These are phyloP conservation scores for Isurus oxyrinchus DNA, from an alignment of 2,113 vertebrate genomes.

Conservation along the genomic window DNA sequence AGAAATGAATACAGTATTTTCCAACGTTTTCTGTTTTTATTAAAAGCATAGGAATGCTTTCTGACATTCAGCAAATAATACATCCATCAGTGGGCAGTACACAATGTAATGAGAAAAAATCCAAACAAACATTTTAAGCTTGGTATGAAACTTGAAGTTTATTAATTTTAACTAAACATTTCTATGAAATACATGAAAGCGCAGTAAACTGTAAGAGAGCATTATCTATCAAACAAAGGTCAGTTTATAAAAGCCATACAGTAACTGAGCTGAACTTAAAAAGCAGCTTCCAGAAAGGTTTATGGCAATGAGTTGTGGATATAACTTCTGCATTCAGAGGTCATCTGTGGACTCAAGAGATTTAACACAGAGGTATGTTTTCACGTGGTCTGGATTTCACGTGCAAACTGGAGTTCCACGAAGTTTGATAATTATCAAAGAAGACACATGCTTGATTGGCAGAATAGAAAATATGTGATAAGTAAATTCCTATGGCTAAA, in stretches of 20 bases:
- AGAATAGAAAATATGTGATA: neutral
- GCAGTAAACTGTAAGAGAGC: neutral
- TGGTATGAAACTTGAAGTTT: neutral
- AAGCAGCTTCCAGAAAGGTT: neutral
- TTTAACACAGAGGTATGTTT: neutral
- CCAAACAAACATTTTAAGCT: neutral
- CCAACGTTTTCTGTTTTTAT: neutral
- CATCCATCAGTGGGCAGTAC: neutral
- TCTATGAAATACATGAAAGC: neutral
- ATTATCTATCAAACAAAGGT: neutral
- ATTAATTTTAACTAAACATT: conserved; percentile 4
- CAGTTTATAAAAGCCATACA: neutral
- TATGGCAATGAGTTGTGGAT: neutral
- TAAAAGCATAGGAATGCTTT: neutral
- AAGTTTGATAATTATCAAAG: neutral
- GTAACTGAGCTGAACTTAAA: neutral
- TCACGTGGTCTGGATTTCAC: neutral
- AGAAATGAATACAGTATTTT: neutral
- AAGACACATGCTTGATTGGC: neutral
- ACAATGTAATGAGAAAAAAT: neutral
- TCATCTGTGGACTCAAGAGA: neutral
- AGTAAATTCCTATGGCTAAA: neutral
- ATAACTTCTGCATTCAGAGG: neutral
- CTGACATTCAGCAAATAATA: neutral
- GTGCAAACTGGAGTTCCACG: neutral